Conservation (phyloP, 2,888 invertebrate species). For the Drosophila niveifrons region DNA sequence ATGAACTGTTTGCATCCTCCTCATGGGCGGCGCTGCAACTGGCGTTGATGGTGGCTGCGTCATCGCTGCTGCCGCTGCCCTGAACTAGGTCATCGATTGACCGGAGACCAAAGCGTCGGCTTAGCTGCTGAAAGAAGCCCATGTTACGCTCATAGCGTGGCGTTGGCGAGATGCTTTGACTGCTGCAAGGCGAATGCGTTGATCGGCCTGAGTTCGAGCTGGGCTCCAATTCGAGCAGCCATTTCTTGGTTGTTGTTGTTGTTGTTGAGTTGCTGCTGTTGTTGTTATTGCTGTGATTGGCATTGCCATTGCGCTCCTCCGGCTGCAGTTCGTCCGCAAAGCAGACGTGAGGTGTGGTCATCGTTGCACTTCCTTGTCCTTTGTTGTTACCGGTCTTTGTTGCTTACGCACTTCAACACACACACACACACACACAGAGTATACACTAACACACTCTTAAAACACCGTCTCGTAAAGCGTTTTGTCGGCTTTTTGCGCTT, state of each 20-base stretch:
- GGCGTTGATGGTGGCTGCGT: slow-evolving; percentile 36
- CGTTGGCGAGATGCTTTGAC: slow-evolving; percentile 86
- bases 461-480: not conserved
- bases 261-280: slow-evolving; percentile 4
- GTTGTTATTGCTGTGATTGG: slow-evolving; percentile 7
- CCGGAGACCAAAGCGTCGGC: slow-evolving; percentile 88
- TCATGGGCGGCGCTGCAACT: slow-evolving; percentile 77
- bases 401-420: slow-evolving; percentile 14
- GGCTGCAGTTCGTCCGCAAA: slow-evolving; percentile 76
- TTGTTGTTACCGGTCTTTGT: slow-evolving; percentile 73
- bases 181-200: slow-evolving; percentile 80
- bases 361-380: slow-evolving; percentile 34
- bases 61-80: slow-evolving; percentile 41
- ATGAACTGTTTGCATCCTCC: slow-evolving; percentile 86
- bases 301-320: slow-evolving; percentile 30
- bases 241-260: slow-evolving; percentile 39
- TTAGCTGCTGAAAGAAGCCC: slow-evolving; percentile 89
- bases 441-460: slow-evolving; percentile 12
- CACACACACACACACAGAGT: slow-evolving; percentile 16
- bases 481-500: slow-evolving; percentile 46
- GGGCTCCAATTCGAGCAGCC: slow-evolving; percentile 63
- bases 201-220: not conserved
- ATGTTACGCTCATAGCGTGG: slow-evolving; percentile 88
- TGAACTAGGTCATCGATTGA: slow-evolving; percentile 86
- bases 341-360: slow-evolving; percentile 78